A percentile compares a stretch with the other conserved stretches of the same genome.
Conservation (phyloP, 2,888 invertebrate species). For the Spilosoma lubricipeda region DNA sequence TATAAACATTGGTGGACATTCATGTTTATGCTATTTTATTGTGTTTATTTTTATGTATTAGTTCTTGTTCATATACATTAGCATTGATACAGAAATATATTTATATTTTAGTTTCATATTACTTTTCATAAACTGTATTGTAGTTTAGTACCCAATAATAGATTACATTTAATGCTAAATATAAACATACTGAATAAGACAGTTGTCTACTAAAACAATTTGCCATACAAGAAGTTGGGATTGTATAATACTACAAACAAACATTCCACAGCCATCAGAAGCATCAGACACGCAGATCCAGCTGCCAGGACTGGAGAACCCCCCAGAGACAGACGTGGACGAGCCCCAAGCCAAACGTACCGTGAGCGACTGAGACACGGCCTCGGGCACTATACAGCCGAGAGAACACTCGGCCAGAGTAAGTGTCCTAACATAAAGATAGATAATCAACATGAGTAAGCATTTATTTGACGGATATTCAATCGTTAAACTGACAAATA, state of each 20-base stretch:
- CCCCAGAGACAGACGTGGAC: constrained; percentile 77
- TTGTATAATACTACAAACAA: background rate
- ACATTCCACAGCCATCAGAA: constrained; percentile 88
- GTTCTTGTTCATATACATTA: background rate
- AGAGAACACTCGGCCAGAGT: constrained; percentile 24
- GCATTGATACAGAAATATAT: background rate
- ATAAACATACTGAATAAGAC: background rate
- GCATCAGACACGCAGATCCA: constrained; percentile 93
- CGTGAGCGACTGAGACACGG: constrained; percentile 52
- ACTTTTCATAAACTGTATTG: background rate
- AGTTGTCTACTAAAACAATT: background rate
- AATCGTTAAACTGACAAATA: constrained; percentile 8
- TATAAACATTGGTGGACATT: background rate
- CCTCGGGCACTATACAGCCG: constrained; percentile 33
- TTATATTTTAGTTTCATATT: background rate
- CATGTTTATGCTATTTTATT: constrained; percentile 11
- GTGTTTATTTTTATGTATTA: constrained; percentile 13
- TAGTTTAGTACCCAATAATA: background rate
- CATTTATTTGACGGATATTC: constrained; percentile 13
- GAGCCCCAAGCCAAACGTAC: constrained; percentile 71
- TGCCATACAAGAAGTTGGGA: background rate
- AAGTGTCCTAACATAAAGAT: constrained; percentile 21
- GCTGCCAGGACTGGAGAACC: constrained; percentile 88
- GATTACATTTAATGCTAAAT: background rate
- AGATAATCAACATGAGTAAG: constrained; percentile 18